Conservation (phyloP, 2,113 vertebrate genomes). For the Petrocephalus zakoni region DNA sequence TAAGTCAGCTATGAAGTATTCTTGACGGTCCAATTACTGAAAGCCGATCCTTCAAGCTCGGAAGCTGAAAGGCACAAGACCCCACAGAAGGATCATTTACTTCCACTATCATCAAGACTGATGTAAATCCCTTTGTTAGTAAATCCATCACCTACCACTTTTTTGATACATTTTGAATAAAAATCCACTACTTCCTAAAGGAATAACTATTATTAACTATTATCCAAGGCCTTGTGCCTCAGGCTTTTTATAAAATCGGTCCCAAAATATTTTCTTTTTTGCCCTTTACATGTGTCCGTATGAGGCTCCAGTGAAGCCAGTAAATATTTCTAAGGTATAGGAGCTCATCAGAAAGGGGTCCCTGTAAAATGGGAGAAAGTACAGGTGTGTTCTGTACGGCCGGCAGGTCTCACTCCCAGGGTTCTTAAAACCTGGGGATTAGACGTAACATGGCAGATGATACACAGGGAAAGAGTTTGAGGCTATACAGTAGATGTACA, state of each 20-base stretch:
- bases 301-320: constrained; percentile 26
- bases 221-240: not conserved
- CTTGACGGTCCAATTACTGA: constrained; percentile 1
- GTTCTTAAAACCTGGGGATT: not conserved
- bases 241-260: constrained; percentile 1
- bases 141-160: constrained; percentile 4
- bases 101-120: not conserved
- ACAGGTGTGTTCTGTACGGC: not conserved
- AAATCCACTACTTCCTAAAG: not conserved
- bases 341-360: constrained; percentile 20
- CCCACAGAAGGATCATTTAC: not conserved
- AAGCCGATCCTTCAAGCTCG: not conserved
- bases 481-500: not conserved
- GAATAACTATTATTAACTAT: constrained; percentile 10
- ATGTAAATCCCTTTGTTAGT: constrained; percentile 6
- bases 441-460: not conserved
- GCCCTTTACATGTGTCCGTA: constrained; percentile 14
- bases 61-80: not conserved
- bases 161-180: constrained; percentile 12
- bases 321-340: constrained; percentile 13
- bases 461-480: not conserved
- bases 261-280: constrained; percentile 5
- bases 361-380: not conserved
- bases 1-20: not conserved
- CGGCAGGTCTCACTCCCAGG: not conserved